Conservation (phyloP, 2,888 invertebrate genomes). For the Epinotia nisella region DNA sequence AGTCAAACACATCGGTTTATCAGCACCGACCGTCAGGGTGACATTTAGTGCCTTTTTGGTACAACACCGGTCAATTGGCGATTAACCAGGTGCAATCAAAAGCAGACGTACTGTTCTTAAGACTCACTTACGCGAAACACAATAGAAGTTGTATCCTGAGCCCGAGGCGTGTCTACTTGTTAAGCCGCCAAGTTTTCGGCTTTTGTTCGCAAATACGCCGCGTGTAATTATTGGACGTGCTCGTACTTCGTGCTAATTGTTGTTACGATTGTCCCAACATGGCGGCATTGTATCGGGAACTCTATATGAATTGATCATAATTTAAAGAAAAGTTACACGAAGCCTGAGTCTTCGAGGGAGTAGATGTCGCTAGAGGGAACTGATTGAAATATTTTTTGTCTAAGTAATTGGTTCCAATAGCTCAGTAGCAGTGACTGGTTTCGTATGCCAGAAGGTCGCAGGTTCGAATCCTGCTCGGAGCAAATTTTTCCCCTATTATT, state of each 20-base stretch:
- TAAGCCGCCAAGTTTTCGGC: constrained; percentile 63
- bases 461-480: no score
- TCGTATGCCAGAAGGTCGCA: no score
- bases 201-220: constrained; percentile 55
- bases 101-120: constrained; percentile 5
- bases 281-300: background rate
- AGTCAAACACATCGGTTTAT: no score
- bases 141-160: constrained; percentile 38
- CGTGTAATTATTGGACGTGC: constrained; percentile 34
- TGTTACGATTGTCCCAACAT: constrained; percentile 6
- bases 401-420: no score
- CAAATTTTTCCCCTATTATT: no score
- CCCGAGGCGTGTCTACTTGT: constrained; percentile 54
- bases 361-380: no score
- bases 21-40: no score
- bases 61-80: no score
- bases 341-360: no score
- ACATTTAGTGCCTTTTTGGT: no score
- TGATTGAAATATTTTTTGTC: no score
- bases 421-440: no score
- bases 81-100: background rate
- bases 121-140: constrained; percentile 17
- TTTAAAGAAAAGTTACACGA: background rate
- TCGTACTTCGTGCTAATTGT: constrained; percentile 26
- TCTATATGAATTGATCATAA: background rate